These are phyloP conservation scores for Neomorphus geoffroyi DNA, from an alignment of 2,797 vertebrate species.

Conservation along the genomic window DNA sequence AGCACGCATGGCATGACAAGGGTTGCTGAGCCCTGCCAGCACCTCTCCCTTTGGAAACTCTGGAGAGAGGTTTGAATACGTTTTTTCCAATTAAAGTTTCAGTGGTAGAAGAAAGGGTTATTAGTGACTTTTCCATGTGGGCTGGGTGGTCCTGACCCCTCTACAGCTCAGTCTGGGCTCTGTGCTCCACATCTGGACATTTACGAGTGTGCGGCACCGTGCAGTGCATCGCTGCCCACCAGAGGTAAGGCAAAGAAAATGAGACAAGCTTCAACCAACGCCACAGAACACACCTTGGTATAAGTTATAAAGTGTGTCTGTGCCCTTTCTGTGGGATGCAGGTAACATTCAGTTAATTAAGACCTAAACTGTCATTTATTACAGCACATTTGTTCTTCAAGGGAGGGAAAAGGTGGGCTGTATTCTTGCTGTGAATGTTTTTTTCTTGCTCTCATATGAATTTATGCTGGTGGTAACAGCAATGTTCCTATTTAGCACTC, in stretches of 20 bases:
- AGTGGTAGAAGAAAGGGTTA: not conserved
- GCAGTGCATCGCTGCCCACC: accelerated
- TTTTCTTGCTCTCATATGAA: not conserved
- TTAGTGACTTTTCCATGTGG: not conserved
- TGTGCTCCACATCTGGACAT: accelerated
- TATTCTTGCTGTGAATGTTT: not conserved
- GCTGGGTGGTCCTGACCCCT: not conserved
- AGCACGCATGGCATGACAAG: accelerated
- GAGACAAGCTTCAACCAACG: not conserved
- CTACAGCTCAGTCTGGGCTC: not conserved
- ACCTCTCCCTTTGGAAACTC: not conserved
- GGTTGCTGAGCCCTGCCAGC: accelerated
- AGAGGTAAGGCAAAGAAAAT: not conserved
- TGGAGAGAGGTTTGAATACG: not conserved
- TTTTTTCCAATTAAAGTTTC: not conserved
- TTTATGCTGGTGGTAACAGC: not conserved
- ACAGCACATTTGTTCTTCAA: not conserved
- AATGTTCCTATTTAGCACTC: not conserved
- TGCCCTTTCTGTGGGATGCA: not conserved
- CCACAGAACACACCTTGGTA: not conserved
- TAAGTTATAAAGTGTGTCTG: not conserved
- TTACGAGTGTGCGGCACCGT: not conserved
- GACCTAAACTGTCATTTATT: not conserved
- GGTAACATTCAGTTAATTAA: not conserved
- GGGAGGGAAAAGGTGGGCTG: not conserved